These are phyloP conservation scores for Leucophenga maculata DNA, from an alignment of 2,888 invertebrate genomes.

Conservation along the genomic window DNA sequence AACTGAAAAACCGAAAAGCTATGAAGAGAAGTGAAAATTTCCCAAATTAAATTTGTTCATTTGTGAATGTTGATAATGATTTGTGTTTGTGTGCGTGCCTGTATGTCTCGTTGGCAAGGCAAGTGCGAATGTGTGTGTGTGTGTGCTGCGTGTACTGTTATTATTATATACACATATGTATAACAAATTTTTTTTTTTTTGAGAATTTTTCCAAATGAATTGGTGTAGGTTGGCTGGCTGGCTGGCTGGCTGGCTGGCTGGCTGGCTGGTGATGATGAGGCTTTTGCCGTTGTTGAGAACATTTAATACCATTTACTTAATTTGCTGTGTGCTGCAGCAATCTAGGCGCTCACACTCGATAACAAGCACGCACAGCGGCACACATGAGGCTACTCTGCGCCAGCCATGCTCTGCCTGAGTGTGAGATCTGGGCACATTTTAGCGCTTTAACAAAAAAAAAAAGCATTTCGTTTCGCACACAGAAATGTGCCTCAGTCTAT, in stretches of 20 bases:
- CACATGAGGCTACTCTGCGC: background rate
- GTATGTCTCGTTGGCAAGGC: too few relatives aligned
- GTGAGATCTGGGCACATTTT: too few relatives aligned
- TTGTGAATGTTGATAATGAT: too few relatives aligned
- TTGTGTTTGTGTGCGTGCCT: too few relatives aligned
- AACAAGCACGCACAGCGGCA: too few relatives aligned
- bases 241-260: too few relatives aligned
- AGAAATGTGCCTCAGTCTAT: too few relatives aligned
- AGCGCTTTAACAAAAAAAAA: background rate
- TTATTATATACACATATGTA: background rate
- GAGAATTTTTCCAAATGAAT: background rate
- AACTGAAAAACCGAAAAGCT: too few relatives aligned
- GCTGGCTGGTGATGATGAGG: background rate
- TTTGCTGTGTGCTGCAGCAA: slow-evolving; percentile 10
- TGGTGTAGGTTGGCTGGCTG: background rate
- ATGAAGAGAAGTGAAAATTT: too few relatives aligned
- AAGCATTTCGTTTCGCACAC: slow-evolving; percentile 3
- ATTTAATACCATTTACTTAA: slow-evolving; percentile 20
- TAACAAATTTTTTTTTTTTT: background rate
- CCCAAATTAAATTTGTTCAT: too few relatives aligned
- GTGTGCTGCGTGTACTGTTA: background rate
- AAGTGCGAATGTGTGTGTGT: too few relatives aligned
- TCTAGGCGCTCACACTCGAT: background rate
- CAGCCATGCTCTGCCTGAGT: slow-evolving; percentile 2
- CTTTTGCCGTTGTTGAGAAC: background rate